A percentile compares a stretch with the other conserved stretches of the same genome.
Evolutionary conservation across 1,140 invertebrate species (phyloP).

Genomic region (Catajapyx aquilonaris): DNA sequence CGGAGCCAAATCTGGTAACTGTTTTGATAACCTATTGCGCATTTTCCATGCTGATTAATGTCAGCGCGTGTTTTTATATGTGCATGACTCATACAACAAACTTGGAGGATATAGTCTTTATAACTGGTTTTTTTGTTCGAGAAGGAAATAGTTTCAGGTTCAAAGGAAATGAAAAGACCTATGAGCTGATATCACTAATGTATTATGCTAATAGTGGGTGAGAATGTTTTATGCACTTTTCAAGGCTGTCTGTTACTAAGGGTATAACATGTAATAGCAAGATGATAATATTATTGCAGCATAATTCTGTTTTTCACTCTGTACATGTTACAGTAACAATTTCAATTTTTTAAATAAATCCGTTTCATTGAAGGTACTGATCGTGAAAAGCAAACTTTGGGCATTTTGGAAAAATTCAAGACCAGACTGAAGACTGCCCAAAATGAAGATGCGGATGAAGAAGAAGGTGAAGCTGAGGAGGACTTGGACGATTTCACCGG

Average conservation of each 20-base stretch:
- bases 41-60: too few relatives aligned
- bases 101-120: too few relatives aligned
- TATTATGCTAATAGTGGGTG: not conserved
- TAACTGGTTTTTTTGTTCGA: too few relatives aligned
- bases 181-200: too few relatives aligned
- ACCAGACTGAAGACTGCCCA: constrained; percentile 45
- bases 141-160: too few relatives aligned
- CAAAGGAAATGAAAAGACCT: too few relatives aligned
- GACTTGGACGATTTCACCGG: constrained; percentile 10
- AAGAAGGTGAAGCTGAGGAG: constrained; percentile 18
- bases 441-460: constrained; percentile 24
- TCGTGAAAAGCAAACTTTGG: constrained; percentile 36
- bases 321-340: not conserved
- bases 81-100: too few relatives aligned
- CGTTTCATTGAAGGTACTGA: constrained; percentile 11
- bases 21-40: too few relatives aligned
- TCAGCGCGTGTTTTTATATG: too few relatives aligned
- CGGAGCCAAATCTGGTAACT: too few relatives aligned
- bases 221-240: not conserved
- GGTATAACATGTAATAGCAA: constrained; percentile 2
- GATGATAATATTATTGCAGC: not conserved
- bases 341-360: not conserved
- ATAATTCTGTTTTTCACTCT: not conserved
- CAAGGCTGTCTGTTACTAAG: not conserved
- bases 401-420: constrained; percentile 63